Evolutionary conservation across 2,888 invertebrate genomes (phyloP).

Genomic region (Allolobophora icterica): DNA sequence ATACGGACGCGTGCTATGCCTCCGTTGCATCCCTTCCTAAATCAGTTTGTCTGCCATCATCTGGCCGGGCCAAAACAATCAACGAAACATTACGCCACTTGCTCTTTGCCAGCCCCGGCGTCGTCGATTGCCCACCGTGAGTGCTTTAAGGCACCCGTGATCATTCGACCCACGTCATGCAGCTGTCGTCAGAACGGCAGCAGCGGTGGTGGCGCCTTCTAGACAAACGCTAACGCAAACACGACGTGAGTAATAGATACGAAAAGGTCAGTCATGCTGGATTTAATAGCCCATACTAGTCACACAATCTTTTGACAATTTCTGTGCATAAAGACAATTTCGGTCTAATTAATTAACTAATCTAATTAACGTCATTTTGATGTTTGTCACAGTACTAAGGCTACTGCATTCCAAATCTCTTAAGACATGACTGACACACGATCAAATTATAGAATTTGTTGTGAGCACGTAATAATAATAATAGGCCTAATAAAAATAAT

Average conservation of each 20-base stretch:
- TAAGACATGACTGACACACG: neutral
- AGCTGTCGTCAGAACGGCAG: neutral
- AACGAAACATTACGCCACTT: neutral
- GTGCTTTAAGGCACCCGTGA: neutral
- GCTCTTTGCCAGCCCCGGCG: neutral
- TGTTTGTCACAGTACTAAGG: too few species aligned
- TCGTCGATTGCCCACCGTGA: neutral
- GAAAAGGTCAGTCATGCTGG: neutral
- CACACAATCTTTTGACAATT: neutral
- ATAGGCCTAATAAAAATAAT: too few species aligned
- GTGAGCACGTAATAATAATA: neutral
- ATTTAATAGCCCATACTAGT: neutral
- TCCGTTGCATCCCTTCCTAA: conserved; percentile 17
- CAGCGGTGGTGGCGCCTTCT: neutral
- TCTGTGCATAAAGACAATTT: neutral
- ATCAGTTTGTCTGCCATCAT: conserved; percentile 14
- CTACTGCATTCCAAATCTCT: too few species aligned
- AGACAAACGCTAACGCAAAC: neutral
- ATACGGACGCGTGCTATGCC: neutral
- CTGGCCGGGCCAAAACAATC: neutral
- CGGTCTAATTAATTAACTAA: neutral
- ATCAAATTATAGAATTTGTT: neutral
- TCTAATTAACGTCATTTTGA: too few species aligned
- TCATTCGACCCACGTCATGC: neutral
- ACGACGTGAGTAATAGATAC: neutral